Percentiles rank a stretch among this genome's conserved stretches.
Conservation (phyloP, 2,113 vertebrate genomes). For the Puma concolor region DNA sequence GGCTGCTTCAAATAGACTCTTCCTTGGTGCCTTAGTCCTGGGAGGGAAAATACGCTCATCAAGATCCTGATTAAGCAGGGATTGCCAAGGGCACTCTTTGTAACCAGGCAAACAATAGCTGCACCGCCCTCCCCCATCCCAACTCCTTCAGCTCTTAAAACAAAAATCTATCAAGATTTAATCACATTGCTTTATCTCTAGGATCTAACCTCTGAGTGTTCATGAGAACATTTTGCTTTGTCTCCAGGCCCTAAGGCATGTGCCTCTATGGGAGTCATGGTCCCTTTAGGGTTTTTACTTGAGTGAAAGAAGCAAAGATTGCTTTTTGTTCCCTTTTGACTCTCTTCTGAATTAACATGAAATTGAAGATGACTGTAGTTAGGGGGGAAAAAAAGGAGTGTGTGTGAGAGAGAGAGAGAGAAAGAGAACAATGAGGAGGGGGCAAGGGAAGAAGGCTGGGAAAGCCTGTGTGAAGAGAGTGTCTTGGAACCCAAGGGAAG, state of each 20-base stretch:
- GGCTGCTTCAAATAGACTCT: constrained; percentile 38
- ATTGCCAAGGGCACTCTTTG: constrained; percentile 67
- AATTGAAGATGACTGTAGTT: constrained; percentile 84
- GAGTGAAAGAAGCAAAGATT: constrained; percentile 85
- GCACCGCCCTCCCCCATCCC: not conserved
- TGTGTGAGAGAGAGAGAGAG: not conserved
- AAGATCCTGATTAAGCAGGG: constrained; percentile 78
- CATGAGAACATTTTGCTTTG: constrained; percentile 73
- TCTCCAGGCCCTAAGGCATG: constrained; percentile 84
- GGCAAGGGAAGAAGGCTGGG: constrained; percentile 32
- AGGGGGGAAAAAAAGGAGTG: not conserved
- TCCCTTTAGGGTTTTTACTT: constrained; percentile 81
- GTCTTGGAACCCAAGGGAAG: constrained; percentile 68
- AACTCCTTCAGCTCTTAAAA: constrained; percentile 40
- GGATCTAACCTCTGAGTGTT: constrained; percentile 74
- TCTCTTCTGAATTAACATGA: constrained; percentile 84
- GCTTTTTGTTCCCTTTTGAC: constrained; percentile 78
- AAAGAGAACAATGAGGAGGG: not conserved
- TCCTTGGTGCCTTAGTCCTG: constrained; percentile 71
- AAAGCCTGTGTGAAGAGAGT: constrained; percentile 24
- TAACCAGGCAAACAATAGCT: constrained; percentile 73
- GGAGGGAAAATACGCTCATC: constrained; percentile 75
- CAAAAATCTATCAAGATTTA: constrained; percentile 80
- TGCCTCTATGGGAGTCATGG: constrained; percentile 79
- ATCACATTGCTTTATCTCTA: constrained; percentile 80